Conservation (phyloP, 2,888 invertebrate species). For the Fragum whitleyi region DNA sequence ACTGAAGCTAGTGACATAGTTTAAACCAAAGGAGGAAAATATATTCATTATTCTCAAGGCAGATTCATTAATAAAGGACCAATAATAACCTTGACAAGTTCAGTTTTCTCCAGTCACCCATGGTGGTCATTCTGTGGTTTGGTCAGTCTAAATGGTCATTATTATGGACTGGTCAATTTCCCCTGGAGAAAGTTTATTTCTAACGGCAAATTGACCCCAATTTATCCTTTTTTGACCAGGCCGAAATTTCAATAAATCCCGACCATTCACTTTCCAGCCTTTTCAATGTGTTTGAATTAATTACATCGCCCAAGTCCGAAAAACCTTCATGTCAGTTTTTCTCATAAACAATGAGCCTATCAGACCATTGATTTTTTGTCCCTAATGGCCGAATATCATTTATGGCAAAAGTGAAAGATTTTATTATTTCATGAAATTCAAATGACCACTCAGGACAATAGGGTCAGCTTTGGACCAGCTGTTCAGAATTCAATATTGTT, state of each 20-base stretch:
- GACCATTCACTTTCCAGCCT: slow-evolving; percentile 36
- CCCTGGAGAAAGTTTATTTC: slow-evolving; percentile 29
- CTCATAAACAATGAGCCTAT: neutral
- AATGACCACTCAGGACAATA: slow-evolving; percentile 51
- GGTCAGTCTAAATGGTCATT: slow-evolving; percentile 17
- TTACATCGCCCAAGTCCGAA: slow-evolving; percentile 35
- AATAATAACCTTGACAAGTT: neutral
- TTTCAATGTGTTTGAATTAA: slow-evolving; percentile 52
- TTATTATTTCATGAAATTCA: slow-evolving; percentile 67
- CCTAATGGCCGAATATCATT: slow-evolving; percentile 56
- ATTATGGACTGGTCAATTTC: slow-evolving; percentile 3
- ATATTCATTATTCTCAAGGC: too few relatives aligned
- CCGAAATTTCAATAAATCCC: slow-evolving; percentile 41
- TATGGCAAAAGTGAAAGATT: slow-evolving; percentile 56
- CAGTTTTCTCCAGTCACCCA: slow-evolving; percentile 2
- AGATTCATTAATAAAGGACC: too few relatives aligned
- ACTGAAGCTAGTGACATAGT: too few relatives aligned
- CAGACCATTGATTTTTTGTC: slow-evolving; percentile 43
- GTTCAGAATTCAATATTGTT: slow-evolving; percentile 22
- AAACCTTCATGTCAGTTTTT: slow-evolving; percentile 12
- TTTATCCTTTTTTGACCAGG: slow-evolving; percentile 29
- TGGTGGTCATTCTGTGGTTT: slow-evolving; percentile 6
- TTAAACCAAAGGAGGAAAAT: too few relatives aligned
- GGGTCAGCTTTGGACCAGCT: slow-evolving; percentile 5
- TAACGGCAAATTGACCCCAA: slow-evolving; percentile 53